A percentile compares a stretch with the other conserved stretches of the same genome.
These are phyloP conservation scores for Carduelis carduelis DNA, from an alignment of 2,797 vertebrate species.

Conservation along the genomic window DNA sequence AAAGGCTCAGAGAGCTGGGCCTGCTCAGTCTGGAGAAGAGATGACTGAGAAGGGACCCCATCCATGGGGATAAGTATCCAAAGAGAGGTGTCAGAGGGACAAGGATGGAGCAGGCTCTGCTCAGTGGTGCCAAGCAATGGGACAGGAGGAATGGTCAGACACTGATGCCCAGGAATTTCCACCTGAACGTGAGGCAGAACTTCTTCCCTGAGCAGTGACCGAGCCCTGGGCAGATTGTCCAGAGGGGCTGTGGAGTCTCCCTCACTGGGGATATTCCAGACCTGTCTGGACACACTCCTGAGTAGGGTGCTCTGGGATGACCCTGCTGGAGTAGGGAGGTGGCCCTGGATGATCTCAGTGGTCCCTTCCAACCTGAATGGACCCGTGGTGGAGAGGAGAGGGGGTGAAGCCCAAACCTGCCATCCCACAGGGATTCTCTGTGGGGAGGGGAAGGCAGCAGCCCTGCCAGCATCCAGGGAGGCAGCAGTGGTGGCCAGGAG, in stretches of 20 bases:
- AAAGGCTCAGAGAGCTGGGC: background rate
- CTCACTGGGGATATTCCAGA: background rate
- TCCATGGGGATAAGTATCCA: background rate
- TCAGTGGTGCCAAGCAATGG: background rate
- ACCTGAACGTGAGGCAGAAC: background rate
- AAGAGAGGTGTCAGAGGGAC: background rate
- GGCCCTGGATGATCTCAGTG: background rate
- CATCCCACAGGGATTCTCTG: background rate
- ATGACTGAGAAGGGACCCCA: background rate
- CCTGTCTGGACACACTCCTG: rapidly evolving
- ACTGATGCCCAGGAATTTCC: background rate
- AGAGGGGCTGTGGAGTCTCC: background rate
- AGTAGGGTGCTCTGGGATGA: background rate
- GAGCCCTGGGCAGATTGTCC: background rate
- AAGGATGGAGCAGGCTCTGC: background rate
- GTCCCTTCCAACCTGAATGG: background rate
- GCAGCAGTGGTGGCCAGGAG: background rate
- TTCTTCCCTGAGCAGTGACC: background rate
- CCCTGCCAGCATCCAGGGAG: background rate
- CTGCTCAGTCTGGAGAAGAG: background rate
- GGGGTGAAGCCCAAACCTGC: background rate
- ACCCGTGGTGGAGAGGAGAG: background rate
- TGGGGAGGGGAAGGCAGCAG: background rate
- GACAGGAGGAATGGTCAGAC: background rate
- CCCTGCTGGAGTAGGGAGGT: background rate